Evolutionary conservation across 2,797 vertebrate genomes (phyloP).

Genomic region (Alosa sapidissima): DNA sequence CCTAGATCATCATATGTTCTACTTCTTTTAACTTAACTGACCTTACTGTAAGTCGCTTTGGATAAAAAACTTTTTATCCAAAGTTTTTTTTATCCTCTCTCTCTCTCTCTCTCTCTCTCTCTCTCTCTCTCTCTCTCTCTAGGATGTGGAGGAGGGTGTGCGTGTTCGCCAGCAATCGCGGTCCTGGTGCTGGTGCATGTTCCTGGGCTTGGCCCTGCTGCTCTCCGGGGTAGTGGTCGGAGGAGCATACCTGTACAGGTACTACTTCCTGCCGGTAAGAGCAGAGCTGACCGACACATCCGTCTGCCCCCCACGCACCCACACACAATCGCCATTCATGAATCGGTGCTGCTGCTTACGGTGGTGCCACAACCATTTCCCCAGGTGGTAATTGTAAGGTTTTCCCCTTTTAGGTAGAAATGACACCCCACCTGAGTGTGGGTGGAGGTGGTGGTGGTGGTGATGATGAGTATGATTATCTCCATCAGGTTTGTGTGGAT

Average conservation of each 20-base stretch:
- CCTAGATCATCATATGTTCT: neutral
- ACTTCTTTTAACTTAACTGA: neutral
- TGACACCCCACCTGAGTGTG: neutral
- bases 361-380: neutral
- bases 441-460: neutral
- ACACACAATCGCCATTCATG: neutral
- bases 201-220: slow-evolving; percentile 91
- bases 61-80: neutral
- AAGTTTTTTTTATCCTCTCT: too few relatives aligned
- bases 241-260: slow-evolving; percentile 89
- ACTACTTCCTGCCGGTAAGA: slow-evolving; percentile 84
- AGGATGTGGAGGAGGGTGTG: slow-evolving; percentile 85
- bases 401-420: neutral
- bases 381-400: neutral
- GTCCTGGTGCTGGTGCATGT: slow-evolving; percentile 98
- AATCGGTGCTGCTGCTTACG: neutral
- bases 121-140: slow-evolving; percentile 43
- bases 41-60: too few relatives aligned
- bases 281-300: neutral
- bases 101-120: neutral
- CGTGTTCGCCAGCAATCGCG: slow-evolving; percentile 79
- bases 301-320: neutral
- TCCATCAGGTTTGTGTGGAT: slow-evolving; percentile 18
- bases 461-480: neutral
- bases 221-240: slow-evolving; percentile 91